These are phyloP conservation scores for Cyprinodon diabolis DNA, from an alignment of 2,797 vertebrate species.

Conservation along the genomic window DNA sequence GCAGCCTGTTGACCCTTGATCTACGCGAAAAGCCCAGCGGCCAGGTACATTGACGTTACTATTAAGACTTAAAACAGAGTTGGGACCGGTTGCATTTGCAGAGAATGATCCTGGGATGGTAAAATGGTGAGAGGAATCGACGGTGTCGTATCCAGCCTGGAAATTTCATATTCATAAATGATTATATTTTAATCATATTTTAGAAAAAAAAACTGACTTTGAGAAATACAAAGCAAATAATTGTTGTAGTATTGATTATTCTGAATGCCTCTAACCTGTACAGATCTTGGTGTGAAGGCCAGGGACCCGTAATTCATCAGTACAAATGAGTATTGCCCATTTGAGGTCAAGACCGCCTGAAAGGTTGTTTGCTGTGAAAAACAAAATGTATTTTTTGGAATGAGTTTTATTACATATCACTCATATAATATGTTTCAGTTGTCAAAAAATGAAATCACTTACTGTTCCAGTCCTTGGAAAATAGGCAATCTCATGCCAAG, in stretches of 20 bases:
- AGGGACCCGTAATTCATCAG: slow-evolving; percentile 72
- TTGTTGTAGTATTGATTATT: background rate
- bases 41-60: too few species aligned
- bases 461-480: slow-evolving; percentile 53
- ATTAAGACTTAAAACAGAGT: slow-evolving; percentile 20
- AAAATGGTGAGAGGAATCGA: slow-evolving; percentile 39
- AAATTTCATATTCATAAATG: background rate
- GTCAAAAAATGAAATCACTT: slow-evolving; percentile 31
- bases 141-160: slow-evolving; percentile 75
- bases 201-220: background rate
- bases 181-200: background rate
- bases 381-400: too few species aligned
- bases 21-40: slow-evolving; percentile 68
- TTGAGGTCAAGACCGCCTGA: slow-evolving; percentile 72
- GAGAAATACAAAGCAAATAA: background rate
- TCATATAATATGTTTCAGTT: background rate
- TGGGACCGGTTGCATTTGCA: fast-evolving
- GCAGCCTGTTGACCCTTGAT: slow-evolving; percentile 16
- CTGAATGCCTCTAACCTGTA: slow-evolving; percentile 54
- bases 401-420: background rate
- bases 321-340: slow-evolving; percentile 59
- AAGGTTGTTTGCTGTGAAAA: slow-evolving; percentile 56
- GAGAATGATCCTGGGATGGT: slow-evolving; percentile 54
- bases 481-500: too few species aligned
- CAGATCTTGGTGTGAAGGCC: fast-evolving